These are phyloP conservation scores for Chlorops oryzae DNA, from an alignment of 1,140 invertebrate species.

Conservation along the genomic window DNA sequence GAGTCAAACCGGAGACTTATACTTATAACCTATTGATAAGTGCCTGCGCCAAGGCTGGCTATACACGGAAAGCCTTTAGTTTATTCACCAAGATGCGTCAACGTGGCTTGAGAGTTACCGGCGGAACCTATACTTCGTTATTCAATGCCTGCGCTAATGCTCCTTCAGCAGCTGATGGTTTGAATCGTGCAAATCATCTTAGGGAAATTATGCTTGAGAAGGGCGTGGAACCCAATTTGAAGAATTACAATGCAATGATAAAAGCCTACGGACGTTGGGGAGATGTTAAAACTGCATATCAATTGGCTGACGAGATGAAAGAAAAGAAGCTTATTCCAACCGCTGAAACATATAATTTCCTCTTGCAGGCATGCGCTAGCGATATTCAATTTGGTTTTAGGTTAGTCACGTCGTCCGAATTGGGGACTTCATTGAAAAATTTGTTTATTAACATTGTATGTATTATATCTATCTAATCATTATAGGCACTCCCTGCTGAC, in stretches of 20 bases:
- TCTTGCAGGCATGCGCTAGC: slow-evolving; percentile 75
- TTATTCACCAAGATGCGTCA: slow-evolving; percentile 78
- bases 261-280: slow-evolving; percentile 83
- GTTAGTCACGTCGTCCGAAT: slow-evolving; percentile 24
- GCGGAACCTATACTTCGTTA: slow-evolving; percentile 71
- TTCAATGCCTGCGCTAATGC: slow-evolving; percentile 84
- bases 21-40: slow-evolving; percentile 76
- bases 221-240: slow-evolving; percentile 61
- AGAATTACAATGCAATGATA: slow-evolving; percentile 82
- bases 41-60: slow-evolving; percentile 71
- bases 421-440: no score
- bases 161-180: slow-evolving; percentile 59
- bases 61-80: slow-evolving; percentile 76
- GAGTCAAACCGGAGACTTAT: slow-evolving; percentile 68
- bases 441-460: background rate
- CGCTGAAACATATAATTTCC: slow-evolving; percentile 66
- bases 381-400: slow-evolving; percentile 71
- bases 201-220: slow-evolving; percentile 63
- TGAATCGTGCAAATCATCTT: slow-evolving; percentile 60
- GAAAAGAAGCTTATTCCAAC: slow-evolving; percentile 59
- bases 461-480: background rate
- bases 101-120: slow-evolving; percentile 58
- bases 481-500: slow-evolving; percentile 63
- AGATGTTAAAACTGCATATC: slow-evolving; percentile 68
- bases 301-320: slow-evolving; percentile 77